A percentile compares a stretch with the other conserved stretches of the same genome.
Evolutionary conservation across 1,140 invertebrate species (phyloP).

Genomic region (Meloidogyne hapla): DNA sequence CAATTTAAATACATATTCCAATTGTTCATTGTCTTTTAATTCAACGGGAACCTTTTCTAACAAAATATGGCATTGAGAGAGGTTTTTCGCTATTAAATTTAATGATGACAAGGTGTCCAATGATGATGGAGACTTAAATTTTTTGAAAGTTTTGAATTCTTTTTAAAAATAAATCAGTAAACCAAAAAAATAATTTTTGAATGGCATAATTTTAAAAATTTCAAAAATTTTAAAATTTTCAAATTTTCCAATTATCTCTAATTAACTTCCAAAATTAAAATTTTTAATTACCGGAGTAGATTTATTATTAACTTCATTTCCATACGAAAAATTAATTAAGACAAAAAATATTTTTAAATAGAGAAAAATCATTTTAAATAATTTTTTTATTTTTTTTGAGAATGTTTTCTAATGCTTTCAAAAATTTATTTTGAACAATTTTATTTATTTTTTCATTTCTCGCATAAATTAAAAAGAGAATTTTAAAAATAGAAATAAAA

Average conservation of each 20-base stretch:
- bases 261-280: too few species aligned
- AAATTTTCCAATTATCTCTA: too few species aligned
- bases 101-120: not conserved
- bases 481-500: too few species aligned
- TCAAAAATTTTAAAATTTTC: not conserved
- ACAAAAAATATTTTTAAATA: not conserved
- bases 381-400: too few species aligned
- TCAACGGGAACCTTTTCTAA: not conserved
- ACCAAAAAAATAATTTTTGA: too few species aligned
- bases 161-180: too few species aligned
- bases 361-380: too few species aligned
- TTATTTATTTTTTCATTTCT: too few species aligned
- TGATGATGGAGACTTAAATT: not conserved
- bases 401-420: not conserved
- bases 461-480: too few species aligned
- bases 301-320: not conserved
- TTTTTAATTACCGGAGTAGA: not conserved
- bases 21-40: not conserved
- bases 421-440: not conserved
- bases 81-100: not conserved
- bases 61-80: not conserved
- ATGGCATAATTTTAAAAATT: not conserved
- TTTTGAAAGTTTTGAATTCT: too few species aligned
- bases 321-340: not conserved
- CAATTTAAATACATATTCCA: not conserved